These are phyloP conservation scores for Acholoe squamosa DNA, from an alignment of 2,888 invertebrate genomes.

Conservation along the genomic window DNA sequence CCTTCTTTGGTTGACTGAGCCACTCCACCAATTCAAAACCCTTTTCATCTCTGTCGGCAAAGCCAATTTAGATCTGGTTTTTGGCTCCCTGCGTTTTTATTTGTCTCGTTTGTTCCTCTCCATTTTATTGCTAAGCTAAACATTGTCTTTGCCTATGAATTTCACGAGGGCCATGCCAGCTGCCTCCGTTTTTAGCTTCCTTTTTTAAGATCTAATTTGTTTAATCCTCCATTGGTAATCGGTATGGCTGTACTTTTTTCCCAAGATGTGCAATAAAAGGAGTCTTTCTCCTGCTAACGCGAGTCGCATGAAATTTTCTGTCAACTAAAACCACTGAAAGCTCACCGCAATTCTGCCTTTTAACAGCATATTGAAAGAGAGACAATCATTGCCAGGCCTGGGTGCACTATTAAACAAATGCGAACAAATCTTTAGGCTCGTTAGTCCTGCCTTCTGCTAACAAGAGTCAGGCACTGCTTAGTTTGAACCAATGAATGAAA, in stretches of 20 bases:
- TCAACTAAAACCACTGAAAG: not conserved
- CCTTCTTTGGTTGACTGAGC: not conserved
- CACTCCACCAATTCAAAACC: constrained; percentile 35
- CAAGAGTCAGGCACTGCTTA: not conserved
- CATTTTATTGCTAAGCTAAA: constrained; percentile 31
- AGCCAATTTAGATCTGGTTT: constrained; percentile 11
- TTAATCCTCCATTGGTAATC: constrained; percentile 39
- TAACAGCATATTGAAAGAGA: not conserved
- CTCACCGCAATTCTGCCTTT: not conserved
- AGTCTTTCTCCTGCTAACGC: not conserved
- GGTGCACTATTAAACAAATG: not conserved
- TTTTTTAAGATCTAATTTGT: constrained; percentile 1
- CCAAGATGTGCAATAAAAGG: not conserved
- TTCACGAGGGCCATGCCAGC: not conserved
- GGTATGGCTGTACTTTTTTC: not conserved
- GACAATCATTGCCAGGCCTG: not conserved
- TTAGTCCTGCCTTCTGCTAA: not conserved
- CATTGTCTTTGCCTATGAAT: constrained; percentile 41
- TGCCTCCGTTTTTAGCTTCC: not conserved
- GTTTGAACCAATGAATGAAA: not conserved
- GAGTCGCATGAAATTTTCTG: not conserved
- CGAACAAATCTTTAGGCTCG: not conserved
- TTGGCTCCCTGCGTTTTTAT: not conserved
- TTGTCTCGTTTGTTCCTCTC: not conserved
- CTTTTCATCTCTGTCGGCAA: constrained; percentile 13